Conservation (phyloP, 2,888 invertebrate genomes). For the Yponomeuta cagnagella region DNA sequence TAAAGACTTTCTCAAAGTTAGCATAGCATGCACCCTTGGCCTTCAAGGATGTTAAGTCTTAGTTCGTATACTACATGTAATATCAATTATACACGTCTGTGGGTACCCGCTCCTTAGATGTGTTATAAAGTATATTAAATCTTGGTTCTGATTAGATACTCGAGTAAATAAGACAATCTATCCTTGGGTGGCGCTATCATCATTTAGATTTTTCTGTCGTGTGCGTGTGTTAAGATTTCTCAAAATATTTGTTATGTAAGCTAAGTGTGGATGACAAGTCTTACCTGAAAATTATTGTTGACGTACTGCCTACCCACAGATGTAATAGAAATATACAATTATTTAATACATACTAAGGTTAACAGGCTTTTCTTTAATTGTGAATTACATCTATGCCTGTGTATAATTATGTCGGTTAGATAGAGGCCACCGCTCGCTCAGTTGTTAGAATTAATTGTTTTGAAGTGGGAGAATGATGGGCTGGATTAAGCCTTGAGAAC, state of each 20-base stretch:
- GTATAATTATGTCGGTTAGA: too few relatives aligned
- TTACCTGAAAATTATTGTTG: neutral
- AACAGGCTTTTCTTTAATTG: too few relatives aligned
- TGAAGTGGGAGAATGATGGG: slow-evolving; percentile 5
- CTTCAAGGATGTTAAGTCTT: slow-evolving; percentile 34
- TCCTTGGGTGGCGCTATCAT: neutral
- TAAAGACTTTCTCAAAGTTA: too few relatives aligned
- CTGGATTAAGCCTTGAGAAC: slow-evolving; percentile 1
- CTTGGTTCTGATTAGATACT: neutral
- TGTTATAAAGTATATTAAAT: neutral
- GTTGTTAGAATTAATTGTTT: neutral
- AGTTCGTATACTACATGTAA: slow-evolving; percentile 27
- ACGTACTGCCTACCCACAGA: too few relatives aligned
- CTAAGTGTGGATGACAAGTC: neutral
- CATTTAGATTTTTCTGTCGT: neutral
- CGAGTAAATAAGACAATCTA: neutral
- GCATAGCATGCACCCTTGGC: slow-evolving; percentile 41
- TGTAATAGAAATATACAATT: too few relatives aligned
- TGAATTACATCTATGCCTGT: too few relatives aligned
- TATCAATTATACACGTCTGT: neutral
- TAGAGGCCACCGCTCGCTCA: neutral
- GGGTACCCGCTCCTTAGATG: neutral
- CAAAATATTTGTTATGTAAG: slow-evolving; percentile 1
- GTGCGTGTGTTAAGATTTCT: neutral
- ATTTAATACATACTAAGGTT: too few relatives aligned